Evolutionary conservation across 2,888 invertebrate species (phyloP).

Genomic region (Xestia sexstrigata): DNA sequence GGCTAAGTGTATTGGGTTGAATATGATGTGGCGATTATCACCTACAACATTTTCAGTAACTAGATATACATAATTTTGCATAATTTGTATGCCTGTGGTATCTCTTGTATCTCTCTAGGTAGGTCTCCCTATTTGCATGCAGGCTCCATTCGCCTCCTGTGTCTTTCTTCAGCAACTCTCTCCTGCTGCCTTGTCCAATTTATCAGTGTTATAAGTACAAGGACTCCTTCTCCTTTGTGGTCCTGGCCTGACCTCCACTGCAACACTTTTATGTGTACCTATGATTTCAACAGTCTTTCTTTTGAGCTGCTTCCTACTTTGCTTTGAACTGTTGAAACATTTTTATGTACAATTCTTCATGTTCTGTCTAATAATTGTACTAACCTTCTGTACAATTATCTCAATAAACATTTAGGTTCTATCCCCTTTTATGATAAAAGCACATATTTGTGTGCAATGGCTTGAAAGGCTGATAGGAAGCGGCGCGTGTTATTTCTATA

Average conservation of each 20-base stretch:
- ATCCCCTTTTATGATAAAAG: constrained; percentile 21
- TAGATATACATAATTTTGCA: background rate
- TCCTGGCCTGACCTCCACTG: background rate
- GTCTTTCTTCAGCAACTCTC: background rate
- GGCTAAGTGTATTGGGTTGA: background rate
- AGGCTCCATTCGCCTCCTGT: background rate
- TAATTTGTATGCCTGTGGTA: background rate
- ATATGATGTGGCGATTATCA: background rate
- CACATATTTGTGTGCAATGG: constrained; percentile 41
- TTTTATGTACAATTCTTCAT: background rate
- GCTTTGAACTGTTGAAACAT: background rate
- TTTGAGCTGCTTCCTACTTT: background rate
- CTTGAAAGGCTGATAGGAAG: constrained; percentile 30
- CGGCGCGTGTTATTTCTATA: constrained; percentile 32
- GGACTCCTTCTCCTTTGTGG: background rate
- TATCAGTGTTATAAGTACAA: background rate
- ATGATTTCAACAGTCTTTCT: background rate
- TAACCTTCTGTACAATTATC: background rate
- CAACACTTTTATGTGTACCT: too few species aligned
- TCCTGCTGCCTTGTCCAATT: background rate
- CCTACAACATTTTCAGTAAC: background rate
- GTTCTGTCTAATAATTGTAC: background rate
- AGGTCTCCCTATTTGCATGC: background rate
- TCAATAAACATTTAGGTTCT: constrained; percentile 5
- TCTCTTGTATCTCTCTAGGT: background rate